These are phyloP conservation scores for Pseudomyrmex pallidus DNA, from an alignment of 1,140 invertebrate genomes.

Conservation along the genomic window DNA sequence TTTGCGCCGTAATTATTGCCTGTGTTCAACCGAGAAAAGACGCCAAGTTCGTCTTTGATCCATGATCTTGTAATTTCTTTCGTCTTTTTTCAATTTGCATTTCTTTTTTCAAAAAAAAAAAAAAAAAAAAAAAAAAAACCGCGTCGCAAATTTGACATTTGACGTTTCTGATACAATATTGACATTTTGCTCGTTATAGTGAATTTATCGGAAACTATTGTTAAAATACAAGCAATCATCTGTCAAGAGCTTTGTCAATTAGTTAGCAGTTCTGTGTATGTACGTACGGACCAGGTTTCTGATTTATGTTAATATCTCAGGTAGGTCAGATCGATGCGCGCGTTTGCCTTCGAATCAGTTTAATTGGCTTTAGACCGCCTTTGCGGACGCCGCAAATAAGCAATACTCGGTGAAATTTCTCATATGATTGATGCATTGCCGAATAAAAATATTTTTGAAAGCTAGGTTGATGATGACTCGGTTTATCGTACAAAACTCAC, in stretches of 20 bases:
- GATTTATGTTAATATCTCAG: slow-evolving; percentile 60
- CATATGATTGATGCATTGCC: background rate
- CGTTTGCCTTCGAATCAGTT: slow-evolving; percentile 69
- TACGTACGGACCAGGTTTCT: slow-evolving; percentile 22
- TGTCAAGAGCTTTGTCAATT: background rate
- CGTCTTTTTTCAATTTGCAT: too few relatives aligned
- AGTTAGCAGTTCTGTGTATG: too few relatives aligned
- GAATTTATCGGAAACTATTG: slow-evolving; percentile 13
- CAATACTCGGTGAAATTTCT: slow-evolving; percentile 65
- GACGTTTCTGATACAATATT: background rate
- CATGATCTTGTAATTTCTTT: too few relatives aligned
- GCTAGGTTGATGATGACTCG: slow-evolving; percentile 15
- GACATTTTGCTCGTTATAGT: slow-evolving; percentile 4
- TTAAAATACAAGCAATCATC: slow-evolving; percentile 9
- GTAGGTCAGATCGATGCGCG: slow-evolving; percentile 29
- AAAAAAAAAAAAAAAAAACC: too few relatives aligned
- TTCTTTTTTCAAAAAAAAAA: too few relatives aligned
- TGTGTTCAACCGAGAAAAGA: too few relatives aligned
- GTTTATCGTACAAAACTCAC: slow-evolving; percentile 1
- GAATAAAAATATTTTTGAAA: slow-evolving; percentile 32
- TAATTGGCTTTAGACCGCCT: slow-evolving; percentile 65
- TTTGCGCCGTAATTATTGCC: too few relatives aligned
- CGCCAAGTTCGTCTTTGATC: too few relatives aligned
- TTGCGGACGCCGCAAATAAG: slow-evolving; percentile 27
- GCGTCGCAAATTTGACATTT: too few relatives aligned